Conservation (phyloP, 2,797 vertebrate species). For the Bufotes viridis region DNA sequence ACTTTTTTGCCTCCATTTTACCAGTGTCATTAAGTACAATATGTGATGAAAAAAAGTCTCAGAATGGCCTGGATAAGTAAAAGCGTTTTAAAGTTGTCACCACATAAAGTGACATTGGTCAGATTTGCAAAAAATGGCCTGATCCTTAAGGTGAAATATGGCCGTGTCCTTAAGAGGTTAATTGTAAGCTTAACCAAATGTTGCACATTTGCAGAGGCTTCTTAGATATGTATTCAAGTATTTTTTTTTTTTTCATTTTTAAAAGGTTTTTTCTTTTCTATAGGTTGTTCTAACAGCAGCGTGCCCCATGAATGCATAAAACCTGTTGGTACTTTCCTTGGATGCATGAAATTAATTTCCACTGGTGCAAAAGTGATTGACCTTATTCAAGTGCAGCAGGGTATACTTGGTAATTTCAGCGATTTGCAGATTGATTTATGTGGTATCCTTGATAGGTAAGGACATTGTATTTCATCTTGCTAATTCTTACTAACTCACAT, state of each 20-base stretch:
- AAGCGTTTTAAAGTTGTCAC: too few relatives aligned
- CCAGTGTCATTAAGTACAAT: too few relatives aligned
- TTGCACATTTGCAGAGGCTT: background rate
- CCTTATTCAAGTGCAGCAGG: slow-evolving; percentile 86
- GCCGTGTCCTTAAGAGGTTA: too few relatives aligned
- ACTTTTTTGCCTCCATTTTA: too few relatives aligned
- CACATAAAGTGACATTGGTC: too few relatives aligned
- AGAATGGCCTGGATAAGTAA: too few relatives aligned
- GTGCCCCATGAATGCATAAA: slow-evolving; percentile 77
- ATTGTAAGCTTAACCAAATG: background rate
- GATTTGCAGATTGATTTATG: slow-evolving; percentile 90
- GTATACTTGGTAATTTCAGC: slow-evolving; percentile 85
- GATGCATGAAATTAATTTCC: slow-evolving; percentile 87
- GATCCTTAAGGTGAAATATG: too few relatives aligned
- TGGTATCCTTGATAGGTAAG: slow-evolving; percentile 90
- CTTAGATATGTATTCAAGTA: background rate
- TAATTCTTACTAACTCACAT: background rate
- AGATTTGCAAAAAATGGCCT: too few relatives aligned
- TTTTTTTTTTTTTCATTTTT: background rate
- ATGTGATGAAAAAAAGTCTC: too few relatives aligned
- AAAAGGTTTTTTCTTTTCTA: slow-evolving; percentile 32
- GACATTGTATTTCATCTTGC: background rate
- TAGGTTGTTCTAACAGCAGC: slow-evolving; percentile 82
- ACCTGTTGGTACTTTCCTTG: slow-evolving; percentile 82
- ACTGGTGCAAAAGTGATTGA: slow-evolving; percentile 77